Evolutionary conservation across 2,113 vertebrate species (phyloP).

Genomic region (Ageneiosus marmoratus): DNA sequence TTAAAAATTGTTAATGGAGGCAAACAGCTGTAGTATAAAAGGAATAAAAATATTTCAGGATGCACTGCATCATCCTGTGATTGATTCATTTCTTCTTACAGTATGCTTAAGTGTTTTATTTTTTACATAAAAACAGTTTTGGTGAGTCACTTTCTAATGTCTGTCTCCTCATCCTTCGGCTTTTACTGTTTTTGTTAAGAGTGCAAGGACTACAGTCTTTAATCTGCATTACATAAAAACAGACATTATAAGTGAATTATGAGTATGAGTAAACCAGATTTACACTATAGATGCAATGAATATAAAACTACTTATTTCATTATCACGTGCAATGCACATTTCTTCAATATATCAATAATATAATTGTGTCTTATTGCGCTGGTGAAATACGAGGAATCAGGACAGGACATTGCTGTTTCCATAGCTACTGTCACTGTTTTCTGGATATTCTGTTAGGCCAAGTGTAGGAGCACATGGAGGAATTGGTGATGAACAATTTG

Average conservation of each 20-base stretch:
- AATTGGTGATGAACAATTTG: constrained; percentile 45
- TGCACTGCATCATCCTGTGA: background rate
- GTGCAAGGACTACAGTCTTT: background rate
- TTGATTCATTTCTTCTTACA: background rate
- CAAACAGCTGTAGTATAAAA: background rate
- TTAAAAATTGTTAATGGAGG: background rate
- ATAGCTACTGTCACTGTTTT: constrained; percentile 36
- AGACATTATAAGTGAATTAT: background rate
- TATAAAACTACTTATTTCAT: background rate
- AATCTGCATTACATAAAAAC: background rate
- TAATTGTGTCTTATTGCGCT: background rate
- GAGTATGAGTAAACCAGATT: background rate
- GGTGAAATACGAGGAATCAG: constrained; percentile 26
- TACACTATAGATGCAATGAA: background rate
- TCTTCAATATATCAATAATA: background rate
- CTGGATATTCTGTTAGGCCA: constrained; percentile 3
- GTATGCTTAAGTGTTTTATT: background rate
- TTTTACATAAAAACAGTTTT: background rate
- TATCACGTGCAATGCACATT: background rate
- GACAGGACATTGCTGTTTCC: constrained; percentile 27
- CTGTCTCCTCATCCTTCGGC: background rate
- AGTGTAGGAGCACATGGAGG: constrained; percentile 19
- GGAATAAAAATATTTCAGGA: background rate
- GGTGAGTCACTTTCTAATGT: background rate
- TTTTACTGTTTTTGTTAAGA: background rate